Evolutionary conservation across 2,113 vertebrate species (phyloP), one percentile per base, ranked within the genome.

Genomic region (Chionomys nivalis): DNA sequence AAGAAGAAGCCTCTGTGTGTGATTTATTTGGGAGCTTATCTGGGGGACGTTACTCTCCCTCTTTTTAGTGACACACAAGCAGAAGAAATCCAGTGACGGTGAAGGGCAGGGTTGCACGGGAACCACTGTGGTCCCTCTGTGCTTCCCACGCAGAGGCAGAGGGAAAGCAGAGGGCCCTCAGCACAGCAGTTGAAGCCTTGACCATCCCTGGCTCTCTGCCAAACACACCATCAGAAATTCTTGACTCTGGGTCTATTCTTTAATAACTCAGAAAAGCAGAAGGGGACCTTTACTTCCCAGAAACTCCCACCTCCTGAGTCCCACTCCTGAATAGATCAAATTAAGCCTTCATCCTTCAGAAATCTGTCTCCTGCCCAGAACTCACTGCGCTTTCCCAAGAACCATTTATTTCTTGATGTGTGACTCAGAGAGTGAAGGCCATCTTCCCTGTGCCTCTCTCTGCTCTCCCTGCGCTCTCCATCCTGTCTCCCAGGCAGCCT

Each of bases 381-480:
- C n/a, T 2, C 90, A 77, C 76, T 49, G 44, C 1, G 5, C 58
- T 44, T 66, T 58, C 26, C 0, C 70, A 52, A 39, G 70, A 28
- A 73, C 28, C 24, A 9, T 55, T 52, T 79, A 19, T 55, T 42
- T 49, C 49, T 76, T 91, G 44, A 70, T 68, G 70, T 78, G 16
- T 83, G 28, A n/a, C 33, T 16, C 2, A 1, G 55, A 44, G 47
- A 28, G 52, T 33, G 31, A 36, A 19, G 31, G 7, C 12, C 24
- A 44, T 66, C 8, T 3, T 0, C 33, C 75, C 26, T 13, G 3
- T 7, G 49, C 0, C 0, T 28, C 65, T 42, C 5, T n/a, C n/a
- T 75, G 16, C 12, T 11, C 49, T 79, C 33, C 16, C 17, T 55
- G 1, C 1, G 8, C 17, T 17, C 36, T 23, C 70, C 3, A 5